These are phyloP conservation scores for Chrysogorgia sp. DNA, from an alignment of 92 coral and sea anemone genomes.

Conservation along the genomic window DNA sequence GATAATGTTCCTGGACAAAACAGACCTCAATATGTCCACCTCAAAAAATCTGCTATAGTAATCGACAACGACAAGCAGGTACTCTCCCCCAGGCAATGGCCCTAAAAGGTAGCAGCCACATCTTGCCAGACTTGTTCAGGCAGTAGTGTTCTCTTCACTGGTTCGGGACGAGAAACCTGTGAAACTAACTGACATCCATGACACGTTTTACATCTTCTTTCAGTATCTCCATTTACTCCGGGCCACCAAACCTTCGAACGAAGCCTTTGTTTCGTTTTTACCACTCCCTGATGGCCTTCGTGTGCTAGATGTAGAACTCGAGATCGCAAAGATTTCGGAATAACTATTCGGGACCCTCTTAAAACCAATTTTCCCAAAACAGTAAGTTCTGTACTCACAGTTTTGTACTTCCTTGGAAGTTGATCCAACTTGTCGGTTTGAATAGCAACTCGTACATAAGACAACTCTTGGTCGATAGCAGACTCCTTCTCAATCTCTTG, in stretches of 20 bases:
- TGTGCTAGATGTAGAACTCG: constrained; percentile 49
- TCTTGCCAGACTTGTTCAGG: constrained; percentile 45
- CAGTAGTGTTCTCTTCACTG: constrained; percentile 33
- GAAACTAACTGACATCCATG: constrained; percentile 56
- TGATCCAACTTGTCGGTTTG: constrained; percentile 38
- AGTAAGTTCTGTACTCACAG: constrained; percentile 34
- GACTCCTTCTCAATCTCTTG: constrained; percentile 46
- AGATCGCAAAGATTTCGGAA: constrained; percentile 22
- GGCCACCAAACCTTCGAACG: constrained; percentile 54
- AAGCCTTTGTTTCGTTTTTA: constrained; percentile 43
- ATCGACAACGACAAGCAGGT: constrained; percentile 12
- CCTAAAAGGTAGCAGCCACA: constrained; percentile 47
- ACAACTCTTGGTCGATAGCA: constrained; percentile 37
- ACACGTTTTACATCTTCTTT: constrained; percentile 38
- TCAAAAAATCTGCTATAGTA: constrained; percentile 31
- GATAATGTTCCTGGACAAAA: not conserved
- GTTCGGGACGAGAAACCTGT: constrained; percentile 28
- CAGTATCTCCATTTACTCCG: constrained; percentile 41
- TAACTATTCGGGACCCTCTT: constrained; percentile 29
- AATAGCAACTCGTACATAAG: constrained; percentile 28
- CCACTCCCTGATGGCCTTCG: constrained; percentile 45
- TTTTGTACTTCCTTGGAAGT: constrained; percentile 37
- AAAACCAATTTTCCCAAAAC: constrained; percentile 51
- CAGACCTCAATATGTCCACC: constrained; percentile 30
- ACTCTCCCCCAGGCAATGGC: constrained; percentile 26